Percentiles rank a stretch among this genome's conserved stretches.
These are phyloP conservation scores for Petrocephalus sullivani DNA, from an alignment of 2,797 vertebrate species.

Conservation along the genomic window DNA sequence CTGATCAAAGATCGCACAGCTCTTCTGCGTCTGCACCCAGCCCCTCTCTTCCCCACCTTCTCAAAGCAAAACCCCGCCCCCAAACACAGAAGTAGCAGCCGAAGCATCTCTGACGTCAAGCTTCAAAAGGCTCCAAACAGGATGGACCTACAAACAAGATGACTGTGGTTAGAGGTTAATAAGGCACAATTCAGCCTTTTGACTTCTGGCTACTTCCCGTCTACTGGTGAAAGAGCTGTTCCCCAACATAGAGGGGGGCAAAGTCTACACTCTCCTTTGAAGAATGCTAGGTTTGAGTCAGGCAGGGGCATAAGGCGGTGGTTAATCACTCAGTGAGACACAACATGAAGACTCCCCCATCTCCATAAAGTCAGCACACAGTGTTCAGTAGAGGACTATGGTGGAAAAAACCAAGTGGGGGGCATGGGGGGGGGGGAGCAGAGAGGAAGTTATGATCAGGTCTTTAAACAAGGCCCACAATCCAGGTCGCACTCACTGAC, in stretches of 20 bases:
- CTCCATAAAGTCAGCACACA: constrained; percentile 23
- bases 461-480: constrained; percentile 23
- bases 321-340: neutral
- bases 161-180: neutral
- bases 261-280: neutral
- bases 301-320: neutral
- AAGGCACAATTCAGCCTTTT: neutral
- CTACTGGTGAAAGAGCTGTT: neutral
- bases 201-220: neutral
- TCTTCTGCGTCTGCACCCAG: neutral
- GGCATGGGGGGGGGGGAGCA: neutral
- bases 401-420: neutral
- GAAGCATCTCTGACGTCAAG: neutral
- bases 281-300: neutral
- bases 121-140: neutral
- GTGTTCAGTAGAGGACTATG: neutral
- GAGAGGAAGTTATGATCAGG: constrained; percentile 25
- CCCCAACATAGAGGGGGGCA: neutral
- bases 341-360: neutral
- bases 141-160: neutral
- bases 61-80: neutral
- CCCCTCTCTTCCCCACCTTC: neutral
- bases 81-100: neutral
- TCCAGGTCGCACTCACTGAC: neutral
- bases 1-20: neutral